phyloP scores from a whole-genome alignment of 2,888 invertebrate species.

The Sepiola atlantica region DNA sequence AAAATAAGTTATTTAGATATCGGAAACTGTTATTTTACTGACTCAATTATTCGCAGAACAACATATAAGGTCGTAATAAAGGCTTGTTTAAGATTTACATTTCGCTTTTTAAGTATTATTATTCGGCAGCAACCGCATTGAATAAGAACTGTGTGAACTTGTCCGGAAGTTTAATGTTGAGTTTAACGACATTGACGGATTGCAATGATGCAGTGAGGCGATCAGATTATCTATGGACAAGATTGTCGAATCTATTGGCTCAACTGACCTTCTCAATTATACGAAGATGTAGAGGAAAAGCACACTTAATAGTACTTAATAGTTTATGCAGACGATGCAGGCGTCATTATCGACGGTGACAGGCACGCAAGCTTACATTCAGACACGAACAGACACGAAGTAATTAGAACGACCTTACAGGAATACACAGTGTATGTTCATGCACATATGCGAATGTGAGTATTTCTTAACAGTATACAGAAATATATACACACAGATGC shows the following conservation, averaged over 20 bases:
- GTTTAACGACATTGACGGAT: not conserved
- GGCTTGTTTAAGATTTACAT: not conserved
- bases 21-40: not conserved
- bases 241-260: not conserved
- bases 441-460: not conserved
- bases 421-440: not conserved
- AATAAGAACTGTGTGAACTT: not conserved
- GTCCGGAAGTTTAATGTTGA: not conserved
- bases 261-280: conserved; percentile 10
- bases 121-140: not conserved
- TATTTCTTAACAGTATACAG: not conserved
- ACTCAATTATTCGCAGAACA: not conserved
- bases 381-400: not conserved
- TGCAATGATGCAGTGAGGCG: not conserved
- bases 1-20: not conserved
- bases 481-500: not conserved
- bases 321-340: not conserved
- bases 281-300: not conserved
- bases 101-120: not conserved
- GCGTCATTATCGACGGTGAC: not conserved
- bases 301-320: not conserved
- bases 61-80: not conserved
- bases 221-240: not conserved
- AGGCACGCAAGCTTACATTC: not conserved
- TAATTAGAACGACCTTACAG: not conserved